Base-by-base conservation (phyloP, 2,113 vertebrate genomes). In the Pedetes capensis region DNA sequence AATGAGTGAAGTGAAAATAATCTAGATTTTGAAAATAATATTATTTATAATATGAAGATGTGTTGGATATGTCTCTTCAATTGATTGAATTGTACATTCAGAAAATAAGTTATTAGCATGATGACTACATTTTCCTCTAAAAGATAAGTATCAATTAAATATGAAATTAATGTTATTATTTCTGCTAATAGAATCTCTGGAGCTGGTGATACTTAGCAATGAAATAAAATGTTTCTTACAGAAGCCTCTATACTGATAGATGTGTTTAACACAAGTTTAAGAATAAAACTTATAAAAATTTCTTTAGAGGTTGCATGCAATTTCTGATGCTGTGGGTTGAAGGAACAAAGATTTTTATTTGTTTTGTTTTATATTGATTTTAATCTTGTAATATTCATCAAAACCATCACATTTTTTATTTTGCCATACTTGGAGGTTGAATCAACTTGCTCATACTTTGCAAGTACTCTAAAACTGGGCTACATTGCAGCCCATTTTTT, bases 91-190 rank as follows among this genome's bases (percentile, higher is more conserved):
- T 94, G 5, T 3, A 64, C 22, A 96, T 75, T 68, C 82, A 97
- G 86, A 95, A 96, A 93, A 94, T 95, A 94, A 97, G 95, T 98
- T 12, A 96, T 95, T 97, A 97, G 85, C 95, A 97, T 97, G 97
- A 97, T 95, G 92, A 97, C 44, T 55, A 79, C 61, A 42, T 96
- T 95, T 96, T 97, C 39, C 69, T 96, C 44, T 88, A 42, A 87
- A 94, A 97, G 80, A 98, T 96, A n/a, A 89, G 91, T 97, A 97
- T 97, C 92, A 93, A 47, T 87, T 92, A 94, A 87, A 89, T 95
- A 97, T 93, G 83, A 98, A 98, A 97, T 96, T 93, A 98, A 97
- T 76, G 42, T 18, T 97, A 87, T 97, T 97, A 95, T 61, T 97
- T 86, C 39, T 91, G 94, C 53, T 97, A 96, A 95, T 87, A 64